These are phyloP conservation scores for Alethe castanea DNA, from an alignment of 2,113 vertebrate genomes.

Conservation along the genomic window DNA sequence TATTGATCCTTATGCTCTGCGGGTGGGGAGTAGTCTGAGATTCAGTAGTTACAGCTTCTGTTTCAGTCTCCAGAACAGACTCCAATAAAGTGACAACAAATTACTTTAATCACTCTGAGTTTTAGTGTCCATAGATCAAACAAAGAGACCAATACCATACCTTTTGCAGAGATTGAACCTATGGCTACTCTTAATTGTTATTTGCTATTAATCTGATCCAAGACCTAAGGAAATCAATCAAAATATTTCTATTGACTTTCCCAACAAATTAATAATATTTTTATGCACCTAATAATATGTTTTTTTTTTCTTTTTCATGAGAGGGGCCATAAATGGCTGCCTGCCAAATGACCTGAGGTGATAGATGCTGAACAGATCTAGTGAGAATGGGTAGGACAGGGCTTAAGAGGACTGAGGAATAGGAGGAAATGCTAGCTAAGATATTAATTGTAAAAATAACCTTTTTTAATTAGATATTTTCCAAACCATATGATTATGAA, in stretches of 20 bases:
- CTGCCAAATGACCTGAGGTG: neutral
- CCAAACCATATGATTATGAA: neutral
- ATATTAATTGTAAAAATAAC: neutral
- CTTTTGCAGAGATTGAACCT: neutral
- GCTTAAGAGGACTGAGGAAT: neutral
- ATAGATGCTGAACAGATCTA: neutral
- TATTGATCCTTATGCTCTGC: neutral
- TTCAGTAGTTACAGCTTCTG: neutral
- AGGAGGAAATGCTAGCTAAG: neutral
- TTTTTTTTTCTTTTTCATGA: neutral
- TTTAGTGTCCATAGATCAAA: neutral
- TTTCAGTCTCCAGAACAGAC: neutral
- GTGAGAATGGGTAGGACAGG: rapidly evolving
- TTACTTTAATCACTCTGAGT: neutral
- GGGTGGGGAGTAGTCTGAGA: neutral
- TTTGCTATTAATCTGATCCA: neutral
- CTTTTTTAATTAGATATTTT: neutral
- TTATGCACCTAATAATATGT: rapidly evolving
- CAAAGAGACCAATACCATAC: neutral
- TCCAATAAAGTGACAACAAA: neutral
- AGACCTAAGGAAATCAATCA: neutral
- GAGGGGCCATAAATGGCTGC: rapidly evolving
- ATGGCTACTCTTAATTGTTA: neutral
- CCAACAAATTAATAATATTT: neutral
- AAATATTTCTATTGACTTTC: neutral